A percentile compares a stretch with the other conserved stretches of the same genome.
phyloP scores from a whole-genome alignment of 2,797 vertebrate genomes.

The Hippoglossus hippoglossus region DNA sequence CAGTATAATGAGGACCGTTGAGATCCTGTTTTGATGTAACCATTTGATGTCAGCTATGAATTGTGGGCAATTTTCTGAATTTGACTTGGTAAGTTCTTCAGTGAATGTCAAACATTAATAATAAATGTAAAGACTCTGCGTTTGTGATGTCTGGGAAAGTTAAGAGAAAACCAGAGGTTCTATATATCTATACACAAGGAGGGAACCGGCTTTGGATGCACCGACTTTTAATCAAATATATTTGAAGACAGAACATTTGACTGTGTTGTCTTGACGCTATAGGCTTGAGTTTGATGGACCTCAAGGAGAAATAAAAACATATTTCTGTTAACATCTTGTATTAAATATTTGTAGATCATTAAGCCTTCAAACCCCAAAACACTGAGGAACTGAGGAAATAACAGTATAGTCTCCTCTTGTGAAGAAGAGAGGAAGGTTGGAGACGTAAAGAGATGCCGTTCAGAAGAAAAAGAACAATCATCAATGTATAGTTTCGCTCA shows the following conservation, averaged over 20 bases:
- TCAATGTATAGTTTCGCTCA: slow-evolving; percentile 4
- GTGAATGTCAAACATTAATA: slow-evolving; percentile 71
- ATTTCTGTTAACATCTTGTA: slow-evolving; percentile 19
- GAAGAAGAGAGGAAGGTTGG: not conserved
- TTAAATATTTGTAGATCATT: slow-evolving; percentile 14
- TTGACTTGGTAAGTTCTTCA: slow-evolving; percentile 68
- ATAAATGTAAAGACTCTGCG: slow-evolving; percentile 60
- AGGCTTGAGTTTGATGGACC: slow-evolving; percentile 9
- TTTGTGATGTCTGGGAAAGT: slow-evolving; percentile 47
- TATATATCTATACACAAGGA: slow-evolving; percentile 14
- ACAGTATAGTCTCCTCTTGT: slow-evolving; percentile 1
- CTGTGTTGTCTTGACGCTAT: slow-evolving; percentile 7
- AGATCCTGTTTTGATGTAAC: slow-evolving; percentile 74
- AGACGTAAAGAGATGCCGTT: slow-evolving; percentile 17
- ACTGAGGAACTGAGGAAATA: not conserved
- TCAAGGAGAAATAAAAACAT: not conserved
- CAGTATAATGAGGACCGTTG: slow-evolving; percentile 78
- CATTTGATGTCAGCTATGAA: slow-evolving; percentile 73
- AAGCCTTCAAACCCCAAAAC: slow-evolving; percentile 1
- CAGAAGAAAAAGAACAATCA: slow-evolving; percentile 10
- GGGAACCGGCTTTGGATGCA: slow-evolving; percentile 8
- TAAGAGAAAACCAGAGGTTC: slow-evolving; percentile 39
- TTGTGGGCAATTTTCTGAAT: slow-evolving; percentile 65
- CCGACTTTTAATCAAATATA: slow-evolving; percentile 16
- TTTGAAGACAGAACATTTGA: not conserved